A percentile compares a stretch with the other conserved stretches of the same genome.
Evolutionary conservation across 2,888 invertebrate species (phyloP).

Genomic region (Adineta ricciae): DNA sequence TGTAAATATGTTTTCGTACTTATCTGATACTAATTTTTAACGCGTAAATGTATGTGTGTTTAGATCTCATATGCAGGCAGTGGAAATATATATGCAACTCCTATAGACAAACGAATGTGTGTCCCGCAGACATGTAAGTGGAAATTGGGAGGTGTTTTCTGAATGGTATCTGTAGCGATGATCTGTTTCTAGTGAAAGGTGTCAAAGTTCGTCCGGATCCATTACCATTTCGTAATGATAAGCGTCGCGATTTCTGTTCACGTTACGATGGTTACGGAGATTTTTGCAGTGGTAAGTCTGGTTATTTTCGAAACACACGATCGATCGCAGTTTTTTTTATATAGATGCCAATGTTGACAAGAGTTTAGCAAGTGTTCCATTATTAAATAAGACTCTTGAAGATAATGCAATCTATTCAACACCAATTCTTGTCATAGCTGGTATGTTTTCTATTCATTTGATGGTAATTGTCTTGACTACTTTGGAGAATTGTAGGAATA

Average conservation of each 20-base stretch:
- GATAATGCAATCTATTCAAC: conserved; percentile 48
- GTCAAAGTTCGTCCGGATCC: conserved; percentile 47
- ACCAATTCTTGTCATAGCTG: conserved; percentile 51
- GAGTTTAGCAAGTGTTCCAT: conserved; percentile 43
- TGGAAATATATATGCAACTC: conserved; percentile 48
- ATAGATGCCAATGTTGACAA: conserved; percentile 47
- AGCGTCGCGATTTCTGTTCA: conserved; percentile 49
- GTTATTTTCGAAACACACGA: too few relatives aligned
- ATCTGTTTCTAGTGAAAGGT: conserved; percentile 41
- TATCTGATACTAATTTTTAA: conserved; percentile 36
- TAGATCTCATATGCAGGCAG: conserved; percentile 40
- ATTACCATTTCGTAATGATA: conserved; percentile 46
- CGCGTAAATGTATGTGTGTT: conserved; percentile 38
- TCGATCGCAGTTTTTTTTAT: neutral
- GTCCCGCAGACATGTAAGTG: conserved; percentile 49
- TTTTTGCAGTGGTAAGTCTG: conserved; percentile 48
- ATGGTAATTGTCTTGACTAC: neutral
- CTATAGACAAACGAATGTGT: conserved; percentile 51
- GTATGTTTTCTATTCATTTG: conserved; percentile 37
- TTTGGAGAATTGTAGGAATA: conserved; percentile 40
- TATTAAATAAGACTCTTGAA: conserved; percentile 43
- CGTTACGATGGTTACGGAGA: conserved; percentile 51
- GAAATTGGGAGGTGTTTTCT: neutral
- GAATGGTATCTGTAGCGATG: conserved; percentile 39
- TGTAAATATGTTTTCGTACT: neutral